Evolutionary conservation across 1,140 invertebrate genomes (phyloP), one percentile per base, ranked within the genome.

Genomic region (Elymnias hypermnestra): DNA sequence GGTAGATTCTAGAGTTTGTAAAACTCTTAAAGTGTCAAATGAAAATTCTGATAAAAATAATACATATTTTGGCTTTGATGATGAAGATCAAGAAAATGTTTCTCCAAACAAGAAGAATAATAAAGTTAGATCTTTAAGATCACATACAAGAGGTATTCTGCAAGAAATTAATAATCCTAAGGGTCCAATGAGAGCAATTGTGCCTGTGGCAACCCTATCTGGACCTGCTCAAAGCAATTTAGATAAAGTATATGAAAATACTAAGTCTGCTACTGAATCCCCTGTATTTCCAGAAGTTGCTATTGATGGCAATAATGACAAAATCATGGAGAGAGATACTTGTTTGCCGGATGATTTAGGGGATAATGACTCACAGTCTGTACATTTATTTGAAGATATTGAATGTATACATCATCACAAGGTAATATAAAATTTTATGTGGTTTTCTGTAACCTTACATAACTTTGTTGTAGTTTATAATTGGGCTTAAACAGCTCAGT

Each of bases 351-450:
- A 48, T 1, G 50, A 54, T 33, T 4, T 43, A n/a, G n/a, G n/a
- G 12, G 45, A 59, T 10, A 57, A 74, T 62, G 74, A 73, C 36
- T 74, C 83, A 31, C 54, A 81, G 17, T 81, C 78, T 37, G 67
- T 84, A 3, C 81, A 81, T 62, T 57, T 84, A 40, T 84, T 84
- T 77, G 76, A 84, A 60, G 78, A 84, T 63, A 58, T 84, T 43
- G 78, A 84, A 1, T n/a, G 3, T 39, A 50, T 79, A 39, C 76
- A 83, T 66, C 67, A 84, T 54, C 38, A 64, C 10, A 77, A 83
- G 70, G 78, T 83, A 64, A 46, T n/a, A n/a, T n/a, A n/a, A n/a
- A n/a, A n/a, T n/a, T n/a, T n/a, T n/a, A n/a, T n/a, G n/a, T n/a
- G n/a, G n/a, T n/a, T n/a, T n/a, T n/a, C n/a, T n/a, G n/a, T n/a